Base-by-base conservation (phyloP, 2,888 invertebrate species). In the Eubasilissa splendida region DNA sequence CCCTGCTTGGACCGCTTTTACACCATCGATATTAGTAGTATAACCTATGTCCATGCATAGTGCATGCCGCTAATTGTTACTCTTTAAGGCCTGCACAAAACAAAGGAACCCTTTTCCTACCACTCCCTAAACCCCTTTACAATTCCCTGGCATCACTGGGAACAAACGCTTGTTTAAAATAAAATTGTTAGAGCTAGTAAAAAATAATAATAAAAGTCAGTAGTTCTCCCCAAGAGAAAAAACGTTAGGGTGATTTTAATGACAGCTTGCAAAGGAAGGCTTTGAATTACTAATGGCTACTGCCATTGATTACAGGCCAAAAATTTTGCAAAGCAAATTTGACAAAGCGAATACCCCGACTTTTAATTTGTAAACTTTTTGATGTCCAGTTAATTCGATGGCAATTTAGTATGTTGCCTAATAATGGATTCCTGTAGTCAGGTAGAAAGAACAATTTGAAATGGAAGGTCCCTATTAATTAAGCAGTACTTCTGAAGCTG, bases 271-370 rank as follows among this genome's bases (percentile, higher is more conserved):
- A 56, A 73, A n/a, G 14, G n/a, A 73, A 73, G 42, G 71, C 71
- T 56, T n/a, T 58, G 56, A 73, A 73, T 56, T 31, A 33, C 71
- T 58, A 73, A 73, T 73, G 52, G 60, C 14, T 7, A n/a, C 70
- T 5, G 58, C 42, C 42, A 73, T 33, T 73, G 71, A 73, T 73
- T 73, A 73, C 33, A 73, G 71, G 33, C 31, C 58, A 73, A 73
- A 73, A 33, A 73, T 10, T 58, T n/a, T n/a, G 71, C 71, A 56
- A 58, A 12, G 71, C 53, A 73, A 73, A 73, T 73, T 73, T 73
- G 58, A 73, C 71, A 73, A 73, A 73, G 71, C 33, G 71, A 73
- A 73, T 73, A n/a, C 31, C 9, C 56, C 33, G 58, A 54, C 71
- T 73, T 56, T 73, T 73, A 58, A 58, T 73, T 56, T 73, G 71